Evolutionary conservation across 2,888 invertebrate species (phyloP).

Genomic region (Melinaea marsaeus): DNA sequence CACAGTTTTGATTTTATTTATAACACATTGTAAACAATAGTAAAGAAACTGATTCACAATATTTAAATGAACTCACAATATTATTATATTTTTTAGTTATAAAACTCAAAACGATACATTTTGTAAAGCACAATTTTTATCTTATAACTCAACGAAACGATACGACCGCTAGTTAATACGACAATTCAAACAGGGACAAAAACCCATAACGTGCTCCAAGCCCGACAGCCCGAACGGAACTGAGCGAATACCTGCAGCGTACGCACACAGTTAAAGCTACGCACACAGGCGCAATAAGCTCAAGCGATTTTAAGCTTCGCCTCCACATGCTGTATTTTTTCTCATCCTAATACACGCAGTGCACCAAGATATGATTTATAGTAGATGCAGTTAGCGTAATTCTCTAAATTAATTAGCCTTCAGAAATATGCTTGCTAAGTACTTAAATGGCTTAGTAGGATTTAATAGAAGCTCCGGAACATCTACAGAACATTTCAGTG

Average conservation of each 20-base stretch:
- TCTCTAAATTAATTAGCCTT: constrained; percentile 19
- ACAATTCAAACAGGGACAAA: constrained; percentile 21
- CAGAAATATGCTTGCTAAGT: constrained; percentile 7
- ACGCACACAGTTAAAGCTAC: constrained; percentile 63
- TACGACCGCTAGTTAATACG: constrained; percentile 27
- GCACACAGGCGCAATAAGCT: constrained; percentile 49
- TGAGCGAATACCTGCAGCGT: constrained; percentile 73
- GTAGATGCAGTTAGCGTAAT: constrained; percentile 12
- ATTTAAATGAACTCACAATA: background rate
- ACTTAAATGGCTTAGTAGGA: background rate
- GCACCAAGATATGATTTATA: constrained; percentile 30
- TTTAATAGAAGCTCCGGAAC: background rate
- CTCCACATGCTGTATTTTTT: constrained; percentile 49
- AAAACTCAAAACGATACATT: background rate
- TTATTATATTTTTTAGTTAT: background rate
- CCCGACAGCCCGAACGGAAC: constrained; percentile 62
- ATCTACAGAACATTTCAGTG: no score
- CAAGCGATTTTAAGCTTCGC: constrained; percentile 61
- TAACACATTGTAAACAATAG: background rate
- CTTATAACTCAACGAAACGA: constrained; percentile 7
- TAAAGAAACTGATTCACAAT: background rate
- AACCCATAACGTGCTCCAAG: constrained; percentile 37
- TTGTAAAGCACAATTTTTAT: constrained; percentile 3
- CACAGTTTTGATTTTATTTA: background rate
- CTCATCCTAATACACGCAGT: constrained; percentile 33